Conservation (phyloP, 2,888 invertebrate genomes). For the Pachymerium ferrugineum region DNA sequence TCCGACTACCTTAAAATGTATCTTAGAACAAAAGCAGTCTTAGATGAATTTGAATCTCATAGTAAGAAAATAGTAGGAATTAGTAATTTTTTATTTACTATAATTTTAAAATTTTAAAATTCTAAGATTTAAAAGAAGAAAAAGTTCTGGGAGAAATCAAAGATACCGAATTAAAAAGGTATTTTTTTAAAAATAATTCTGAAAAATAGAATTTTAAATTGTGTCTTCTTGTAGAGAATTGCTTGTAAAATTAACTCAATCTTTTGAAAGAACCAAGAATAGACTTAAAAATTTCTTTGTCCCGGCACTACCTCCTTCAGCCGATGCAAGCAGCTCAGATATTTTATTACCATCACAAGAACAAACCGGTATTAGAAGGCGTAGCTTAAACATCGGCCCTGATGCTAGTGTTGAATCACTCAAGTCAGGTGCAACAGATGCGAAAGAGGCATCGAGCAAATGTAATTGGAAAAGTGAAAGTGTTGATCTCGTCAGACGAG, state of each 20-base stretch:
- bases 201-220: not conserved
- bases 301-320: not conserved
- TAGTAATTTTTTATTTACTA: not conserved
- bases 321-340: not conserved
- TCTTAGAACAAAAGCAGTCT: not conserved
- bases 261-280: not conserved
- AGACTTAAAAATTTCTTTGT: not conserved
- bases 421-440: too few relatives aligned
- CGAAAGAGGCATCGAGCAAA: not conserved
- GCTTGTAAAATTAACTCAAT: not conserved
- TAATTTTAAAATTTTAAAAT: not conserved
- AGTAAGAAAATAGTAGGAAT: not conserved
- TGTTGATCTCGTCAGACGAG: not conserved
- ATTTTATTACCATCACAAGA: not conserved
- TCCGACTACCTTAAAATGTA: conserved; percentile 25
- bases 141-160: not conserved
- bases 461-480: not conserved
- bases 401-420: too few relatives aligned
- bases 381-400: too few relatives aligned
- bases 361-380: too few relatives aligned
- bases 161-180: conserved; percentile 5
- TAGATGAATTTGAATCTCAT: conserved; percentile 27
- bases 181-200: not conserved
- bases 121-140: not conserved
- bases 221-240: not conserved